phyloP scores from a whole-genome alignment of 1,140 invertebrate genomes.

The Micrasema minimum region DNA sequence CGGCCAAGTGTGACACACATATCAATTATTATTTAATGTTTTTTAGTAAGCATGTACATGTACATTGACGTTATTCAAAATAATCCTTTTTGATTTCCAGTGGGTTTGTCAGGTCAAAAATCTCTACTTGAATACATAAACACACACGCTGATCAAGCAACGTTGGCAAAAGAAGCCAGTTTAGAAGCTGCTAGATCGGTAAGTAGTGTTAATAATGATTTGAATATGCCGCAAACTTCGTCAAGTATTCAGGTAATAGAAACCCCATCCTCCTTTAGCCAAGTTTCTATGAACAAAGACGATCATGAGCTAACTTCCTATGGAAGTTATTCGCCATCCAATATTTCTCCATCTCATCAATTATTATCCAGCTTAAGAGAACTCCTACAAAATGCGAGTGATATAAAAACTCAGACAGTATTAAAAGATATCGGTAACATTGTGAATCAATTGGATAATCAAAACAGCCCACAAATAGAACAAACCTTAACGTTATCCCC shows the following conservation, averaged over 20 bases:
- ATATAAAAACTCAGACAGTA: conserved; percentile 32
- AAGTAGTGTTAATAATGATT: conserved; percentile 43
- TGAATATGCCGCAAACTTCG: conserved; percentile 15
- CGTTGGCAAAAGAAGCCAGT: conserved; percentile 49
- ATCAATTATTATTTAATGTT: no score
- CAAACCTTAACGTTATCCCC: no score
- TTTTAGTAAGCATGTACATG: no score
- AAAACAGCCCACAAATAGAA: conserved; percentile 21
- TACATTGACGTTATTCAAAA: no score
- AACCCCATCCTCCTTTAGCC: conserved; percentile 44
- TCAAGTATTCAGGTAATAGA: conserved; percentile 31
- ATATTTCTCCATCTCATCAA: conserved; percentile 30
- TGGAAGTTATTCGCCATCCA: background rate
- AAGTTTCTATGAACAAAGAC: background rate
- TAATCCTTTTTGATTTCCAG: conserved; percentile 46
- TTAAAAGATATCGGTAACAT: conserved; percentile 50
- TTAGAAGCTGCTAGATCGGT: conserved; percentile 50
- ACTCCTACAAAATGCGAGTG: conserved; percentile 44
- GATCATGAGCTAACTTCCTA: background rate
- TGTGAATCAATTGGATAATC: conserved; percentile 44
- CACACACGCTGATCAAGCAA: conserved; percentile 50
- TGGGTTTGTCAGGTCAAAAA: conserved; percentile 45
- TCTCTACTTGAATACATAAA: conserved; percentile 49
- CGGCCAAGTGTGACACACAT: no score
- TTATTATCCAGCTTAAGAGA: conserved; percentile 44